These are phyloP conservation scores for Egretta garzetta DNA, from an alignment of 2,113 vertebrate genomes.

Conservation along the genomic window DNA sequence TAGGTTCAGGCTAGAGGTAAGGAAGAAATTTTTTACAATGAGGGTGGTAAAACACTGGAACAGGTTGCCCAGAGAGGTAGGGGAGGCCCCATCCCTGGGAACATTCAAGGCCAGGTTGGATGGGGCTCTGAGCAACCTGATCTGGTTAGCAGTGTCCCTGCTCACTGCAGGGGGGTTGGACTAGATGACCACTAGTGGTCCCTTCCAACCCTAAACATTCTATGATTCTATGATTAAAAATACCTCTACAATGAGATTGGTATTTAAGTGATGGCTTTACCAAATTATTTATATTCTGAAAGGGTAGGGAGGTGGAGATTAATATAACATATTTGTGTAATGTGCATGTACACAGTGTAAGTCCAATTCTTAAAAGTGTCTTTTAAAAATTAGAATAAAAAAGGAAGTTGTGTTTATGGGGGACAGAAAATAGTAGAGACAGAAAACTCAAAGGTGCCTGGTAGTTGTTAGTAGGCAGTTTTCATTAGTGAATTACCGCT, in stretches of 20 bases:
- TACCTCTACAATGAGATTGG: background rate
- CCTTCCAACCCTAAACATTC: no score
- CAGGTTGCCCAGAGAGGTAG: no score
- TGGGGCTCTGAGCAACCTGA: no score
- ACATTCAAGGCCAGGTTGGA: no score
- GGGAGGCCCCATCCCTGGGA: no score
- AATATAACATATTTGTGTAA: background rate
- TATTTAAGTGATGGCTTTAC: background rate
- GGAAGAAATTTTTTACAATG: no score
- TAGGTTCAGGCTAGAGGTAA: no score
- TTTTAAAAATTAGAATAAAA: background rate
- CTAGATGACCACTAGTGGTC: no score
- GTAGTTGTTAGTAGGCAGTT: background rate
- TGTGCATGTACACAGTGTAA: background rate
- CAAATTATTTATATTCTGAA: background rate
- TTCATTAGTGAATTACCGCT: background rate
- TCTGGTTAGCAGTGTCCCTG: no score
- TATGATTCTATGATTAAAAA: no score
- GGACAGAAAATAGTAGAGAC: background rate
- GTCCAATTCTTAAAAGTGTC: background rate
- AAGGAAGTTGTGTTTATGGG: background rate
- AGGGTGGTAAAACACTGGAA: no score
- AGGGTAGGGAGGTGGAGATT: background rate
- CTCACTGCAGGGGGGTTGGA: no score
- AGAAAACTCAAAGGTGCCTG: background rate